Base-by-base conservation (phyloP, 2,797 vertebrate species). In the Muscicapa striata region DNA sequence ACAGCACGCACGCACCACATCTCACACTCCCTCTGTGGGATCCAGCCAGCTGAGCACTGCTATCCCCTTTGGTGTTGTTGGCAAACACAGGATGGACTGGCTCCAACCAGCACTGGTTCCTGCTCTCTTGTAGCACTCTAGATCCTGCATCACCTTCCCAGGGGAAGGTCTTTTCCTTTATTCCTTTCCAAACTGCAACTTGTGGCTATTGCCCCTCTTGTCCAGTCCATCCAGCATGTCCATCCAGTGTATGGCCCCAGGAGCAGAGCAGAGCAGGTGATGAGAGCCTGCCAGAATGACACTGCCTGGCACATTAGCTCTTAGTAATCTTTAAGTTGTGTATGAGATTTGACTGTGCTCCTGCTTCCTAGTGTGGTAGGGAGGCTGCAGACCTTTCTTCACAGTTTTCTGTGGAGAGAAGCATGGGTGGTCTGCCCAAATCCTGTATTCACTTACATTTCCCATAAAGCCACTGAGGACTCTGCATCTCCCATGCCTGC, bases 1-100 rank as follows among this genome's bases (percentile, higher is more conserved):
- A 2, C 4, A 5, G 43, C 10, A 13, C 26, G 11, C 54, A 13
- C 0, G 0, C 12, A 4, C 23, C 2, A 0, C 32, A 6, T 29
- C 46, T 32, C 2, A 0, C 34, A 8, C 41, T 26, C 13, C 15
- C 4, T 2, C 54, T 38, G 15, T 19, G 43, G 19, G 12, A 48
- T 78, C 57, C 88, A 67, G 22, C 43, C 30, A 26, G 55, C 40
- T 1, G 0, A 55, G 54, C 2, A 0, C 14, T 52, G 57, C 49
- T 57, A 29, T 70, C 38, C 41, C 10, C 26, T 68, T n/a, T 6
- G 46, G 27, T 41, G 63, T 23, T 57, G 0, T 62, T 57, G 59
- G 27, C 55, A 59, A 80, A 57, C 23, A 26, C 2, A 1, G 32
- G n/a, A n/a, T 15, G 18, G 55, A 51, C 30, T 36, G 49, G 5